A percentile compares a stretch with the other conserved stretches of the same genome.
Conservation (phyloP, 2,888 invertebrate species). For the Caenorhabditis doughertyi region DNA sequence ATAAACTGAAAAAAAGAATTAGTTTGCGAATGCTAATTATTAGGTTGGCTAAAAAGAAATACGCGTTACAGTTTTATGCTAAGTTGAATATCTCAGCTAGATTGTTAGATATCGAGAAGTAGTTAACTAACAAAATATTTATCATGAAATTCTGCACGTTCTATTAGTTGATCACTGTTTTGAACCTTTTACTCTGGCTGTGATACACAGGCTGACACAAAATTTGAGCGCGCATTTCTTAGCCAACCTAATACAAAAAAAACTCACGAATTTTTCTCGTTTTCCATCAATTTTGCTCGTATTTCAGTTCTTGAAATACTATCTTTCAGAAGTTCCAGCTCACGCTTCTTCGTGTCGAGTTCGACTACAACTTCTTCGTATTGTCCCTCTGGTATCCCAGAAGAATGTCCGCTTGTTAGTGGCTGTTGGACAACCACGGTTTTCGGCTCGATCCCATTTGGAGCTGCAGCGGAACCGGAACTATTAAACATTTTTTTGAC, state of each 20-base stretch:
- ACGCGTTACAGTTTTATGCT: too few relatives aligned
- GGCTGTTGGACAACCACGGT: constrained; percentile 5
- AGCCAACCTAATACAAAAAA: too few relatives aligned
- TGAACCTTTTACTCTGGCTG: too few relatives aligned
- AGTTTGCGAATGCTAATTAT: not conserved
- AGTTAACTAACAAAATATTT: too few relatives aligned
- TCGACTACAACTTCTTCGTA: constrained; percentile 23
- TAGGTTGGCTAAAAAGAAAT: too few relatives aligned
- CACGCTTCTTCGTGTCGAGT: constrained; percentile 34
- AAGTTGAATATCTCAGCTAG: too few relatives aligned
- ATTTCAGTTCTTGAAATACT: constrained; percentile 41
- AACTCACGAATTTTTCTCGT: constrained; percentile 55
- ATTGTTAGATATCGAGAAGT: too few relatives aligned
- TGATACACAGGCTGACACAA: too few relatives aligned
- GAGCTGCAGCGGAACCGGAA: not conserved
- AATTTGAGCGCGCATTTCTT: too few relatives aligned
- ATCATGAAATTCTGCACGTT: too few relatives aligned
- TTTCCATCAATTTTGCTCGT: constrained; percentile 44
- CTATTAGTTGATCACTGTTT: too few relatives aligned
- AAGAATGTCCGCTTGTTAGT: constrained; percentile 32
- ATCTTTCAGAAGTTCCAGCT: constrained; percentile 49
- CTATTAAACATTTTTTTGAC: constrained; percentile 27
- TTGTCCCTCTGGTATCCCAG: constrained; percentile 37
- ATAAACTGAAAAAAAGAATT: constrained; percentile 28
- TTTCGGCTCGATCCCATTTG: constrained; percentile 9